Evolutionary conservation across 2,888 invertebrate species (phyloP).

Genomic region (Pteria penguin): DNA sequence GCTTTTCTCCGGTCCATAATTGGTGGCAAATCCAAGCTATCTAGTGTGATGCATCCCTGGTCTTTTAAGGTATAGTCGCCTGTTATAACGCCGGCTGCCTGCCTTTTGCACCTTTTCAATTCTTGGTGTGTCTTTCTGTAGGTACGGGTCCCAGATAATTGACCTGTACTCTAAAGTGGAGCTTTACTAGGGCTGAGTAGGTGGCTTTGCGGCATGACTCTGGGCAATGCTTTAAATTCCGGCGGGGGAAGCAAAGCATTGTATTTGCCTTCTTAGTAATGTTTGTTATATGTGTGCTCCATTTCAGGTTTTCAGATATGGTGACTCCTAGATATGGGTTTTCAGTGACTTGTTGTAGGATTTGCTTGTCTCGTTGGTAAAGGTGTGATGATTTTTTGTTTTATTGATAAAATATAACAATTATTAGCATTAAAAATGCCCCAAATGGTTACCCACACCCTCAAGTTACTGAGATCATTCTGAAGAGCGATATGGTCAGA

Average conservation of each 20-base stretch:
- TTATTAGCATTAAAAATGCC: conserved; percentile 30
- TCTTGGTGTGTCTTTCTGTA: conserved; percentile 37
- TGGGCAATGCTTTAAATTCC: conserved; percentile 40
- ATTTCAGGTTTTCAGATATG: conserved; percentile 43
- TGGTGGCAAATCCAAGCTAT: neutral
- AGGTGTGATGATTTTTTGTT: conserved; percentile 11
- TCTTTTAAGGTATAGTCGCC: conserved; percentile 26
- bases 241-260: conserved; percentile 36
- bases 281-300: conserved; percentile 35
- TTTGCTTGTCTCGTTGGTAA: conserved; percentile 29
- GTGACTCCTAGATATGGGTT: conserved; percentile 41
- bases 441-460: conserved; percentile 22
- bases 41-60: neutral
- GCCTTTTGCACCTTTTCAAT: conserved; percentile 36
- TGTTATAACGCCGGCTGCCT: conserved; percentile 33
- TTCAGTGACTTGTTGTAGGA: conserved; percentile 25
- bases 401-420: conserved; percentile 19
- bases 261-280: conserved; percentile 41
- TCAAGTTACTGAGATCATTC: conserved; percentile 18
- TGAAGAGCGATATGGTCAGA: neutral
- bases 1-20: neutral
- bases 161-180: conserved; percentile 46
- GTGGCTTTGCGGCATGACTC: conserved; percentile 20
- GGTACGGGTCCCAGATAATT: conserved; percentile 42
- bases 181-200: conserved; percentile 25